These are phyloP conservation scores for Drosophila arizonae DNA, from an alignment of 1,140 invertebrate species.

Conservation along the genomic window DNA sequence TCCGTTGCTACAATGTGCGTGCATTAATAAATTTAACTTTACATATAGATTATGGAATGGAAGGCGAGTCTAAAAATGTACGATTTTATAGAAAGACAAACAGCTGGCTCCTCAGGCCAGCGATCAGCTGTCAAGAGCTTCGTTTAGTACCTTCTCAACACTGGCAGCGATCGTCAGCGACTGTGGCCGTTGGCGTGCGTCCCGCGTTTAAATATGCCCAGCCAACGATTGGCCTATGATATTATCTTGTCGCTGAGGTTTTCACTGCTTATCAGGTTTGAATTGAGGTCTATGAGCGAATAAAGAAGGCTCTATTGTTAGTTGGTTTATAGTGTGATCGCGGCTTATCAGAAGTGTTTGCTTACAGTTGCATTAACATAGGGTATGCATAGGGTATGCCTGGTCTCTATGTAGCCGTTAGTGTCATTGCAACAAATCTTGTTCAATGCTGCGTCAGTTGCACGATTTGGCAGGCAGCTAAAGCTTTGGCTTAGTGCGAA, in stretches of 20 bases:
- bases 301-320: slow-evolving; percentile 19
- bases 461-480: slow-evolving; percentile 8
- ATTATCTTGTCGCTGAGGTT: slow-evolving; percentile 41
- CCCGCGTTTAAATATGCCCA: slow-evolving; percentile 59
- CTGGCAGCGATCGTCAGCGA: slow-evolving; percentile 43
- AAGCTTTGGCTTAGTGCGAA: slow-evolving; percentile 10
- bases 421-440: background rate
- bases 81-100: slow-evolving; percentile 17
- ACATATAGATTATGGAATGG: slow-evolving; percentile 1
- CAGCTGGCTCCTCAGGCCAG: slow-evolving; percentile 4
- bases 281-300: slow-evolving; percentile 3
- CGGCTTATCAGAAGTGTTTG: slow-evolving; percentile 40
- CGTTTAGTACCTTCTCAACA: slow-evolving; percentile 53
- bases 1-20: slow-evolving; percentile 5
- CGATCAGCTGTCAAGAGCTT: slow-evolving; percentile 33
- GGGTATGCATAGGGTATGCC: slow-evolving; percentile 6
- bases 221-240: slow-evolving; percentile 2
- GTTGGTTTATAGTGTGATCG: slow-evolving; percentile 16
- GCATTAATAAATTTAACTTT: background rate
- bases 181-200: slow-evolving; percentile 29
- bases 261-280: slow-evolving; percentile 19
- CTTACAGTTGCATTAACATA: slow-evolving; percentile 35
- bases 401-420: background rate
- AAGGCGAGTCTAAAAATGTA: background rate
- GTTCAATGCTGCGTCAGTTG: slow-evolving; percentile 14